Evolutionary conservation across 35 echinoderm and acorn worm genomes (phyloP), one percentile per base, ranked within the genome.

Genomic region (Apostichopus californicus): DNA sequence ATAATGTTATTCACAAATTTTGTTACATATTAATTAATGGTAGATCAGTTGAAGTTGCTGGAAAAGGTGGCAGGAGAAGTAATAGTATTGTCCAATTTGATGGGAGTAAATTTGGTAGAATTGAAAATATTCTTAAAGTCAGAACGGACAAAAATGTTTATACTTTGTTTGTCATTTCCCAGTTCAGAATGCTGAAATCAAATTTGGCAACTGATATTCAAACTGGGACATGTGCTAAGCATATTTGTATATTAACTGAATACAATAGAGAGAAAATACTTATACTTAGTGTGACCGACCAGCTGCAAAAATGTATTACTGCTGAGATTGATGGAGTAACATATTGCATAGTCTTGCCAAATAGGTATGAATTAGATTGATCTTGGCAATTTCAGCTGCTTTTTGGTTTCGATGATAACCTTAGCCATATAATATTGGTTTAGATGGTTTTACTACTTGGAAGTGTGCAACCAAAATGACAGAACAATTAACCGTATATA

Each of bases 261-360:
- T 80, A 23, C 24, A 80, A 24, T 5, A 53, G 53, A 26, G 78
- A 6, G 5, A 10, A 34, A 12, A 34, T 80, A 24, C n/a, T 80
- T 26, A 53, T 80, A 80, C 15, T 11, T 24, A 12, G 78, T 80
- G 78, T 80, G 26, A 80, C 24, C 5, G n/a, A 80, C 5, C 24
- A 80, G 53, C 26, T 25, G 9, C 5, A 34, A 12, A 80, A 80
- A 26, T 80, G 78, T 80, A 24, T 80, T 80, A 80, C 78, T 12
- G 23, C 9, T 12, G 11, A 80, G 26, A 34, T 80, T 34, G 53
- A 53, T 12, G 78, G 22, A 80, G 53, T 12, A 53, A 12, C 53
- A 28, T 80, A 80, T 24, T 80, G 78, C 78, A 80, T 80, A 24
- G 53, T 46, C 0, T 53, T 80, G 24, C 78, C 78, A 80, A 80